Base-by-base conservation (phyloP, 2,797 vertebrate species). In the Girardinus metallicus region DNA sequence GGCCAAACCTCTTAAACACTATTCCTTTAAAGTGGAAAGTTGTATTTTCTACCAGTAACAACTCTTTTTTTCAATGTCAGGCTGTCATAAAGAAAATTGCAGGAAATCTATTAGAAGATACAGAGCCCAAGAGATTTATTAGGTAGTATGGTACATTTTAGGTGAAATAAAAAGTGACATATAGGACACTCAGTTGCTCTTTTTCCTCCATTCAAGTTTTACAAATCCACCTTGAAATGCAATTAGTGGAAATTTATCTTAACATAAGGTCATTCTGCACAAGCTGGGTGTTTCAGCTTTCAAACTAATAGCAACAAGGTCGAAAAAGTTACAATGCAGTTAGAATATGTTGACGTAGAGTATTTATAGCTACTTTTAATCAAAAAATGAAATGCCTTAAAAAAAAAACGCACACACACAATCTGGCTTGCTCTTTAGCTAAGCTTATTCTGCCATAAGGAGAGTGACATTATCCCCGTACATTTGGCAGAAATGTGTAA, bases 41-140 rank as follows among this genome's bases (percentile, higher is more conserved):
- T 23, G 31, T 23, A 11, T 76, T 76, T 80, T 60, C 36, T 18
- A 1, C 72, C 41, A 11, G 29, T 73, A 39, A 78, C 79, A 6
- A 77, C 31, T 26, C 21, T 39, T 47, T 43, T 74, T 41, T 21
- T 75, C 55, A 1, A 60, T 41, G 44, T 88, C 76, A 81, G 83
- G 82, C 21, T 21, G 0, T 44, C 10, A 53, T 75, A 41, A 80
- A 55, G 29, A n/a, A 81, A 74, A 81, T 46, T 15, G 31, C 55
- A 76, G 64, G 85, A 90, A 86, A 85, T 86, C 79, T 90, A 86
- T 90, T 83, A 92, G 74, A 29, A 23, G 73, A 64, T 68, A 68
- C 83, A 36, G 78, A 80, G 79, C 81, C 77, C 72, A 43, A 34
- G 55, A 85, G 87, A 91, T 88, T 83, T 84, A 91, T 87, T 85